These are phyloP conservation scores for Myiagra hebetior DNA, from an alignment of 2,113 vertebrate genomes.

Conservation along the genomic window DNA sequence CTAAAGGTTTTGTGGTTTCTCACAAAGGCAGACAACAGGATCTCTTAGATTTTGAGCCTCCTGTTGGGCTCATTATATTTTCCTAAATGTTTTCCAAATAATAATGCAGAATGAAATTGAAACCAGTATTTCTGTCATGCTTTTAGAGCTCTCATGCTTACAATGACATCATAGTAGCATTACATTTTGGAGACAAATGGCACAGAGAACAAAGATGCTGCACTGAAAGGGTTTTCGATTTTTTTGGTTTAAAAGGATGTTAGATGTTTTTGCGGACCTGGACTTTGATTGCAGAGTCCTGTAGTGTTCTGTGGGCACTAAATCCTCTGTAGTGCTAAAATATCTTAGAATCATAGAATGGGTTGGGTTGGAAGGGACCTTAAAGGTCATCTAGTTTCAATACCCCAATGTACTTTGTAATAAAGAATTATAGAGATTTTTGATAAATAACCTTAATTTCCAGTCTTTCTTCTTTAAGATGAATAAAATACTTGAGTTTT, in stretches of 20 bases:
- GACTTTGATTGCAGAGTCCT: background rate
- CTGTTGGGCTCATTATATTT: slow-evolving; percentile 4
- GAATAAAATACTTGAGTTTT: background rate
- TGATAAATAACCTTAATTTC: background rate
- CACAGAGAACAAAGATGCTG: background rate
- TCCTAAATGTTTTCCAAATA: background rate
- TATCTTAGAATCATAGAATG: background rate
- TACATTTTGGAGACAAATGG: background rate
- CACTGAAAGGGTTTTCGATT: background rate
- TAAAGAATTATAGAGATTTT: background rate
- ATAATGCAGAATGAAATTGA: background rate
- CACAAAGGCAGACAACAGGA: background rate
- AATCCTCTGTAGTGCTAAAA: background rate
- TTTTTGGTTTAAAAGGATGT: background rate
- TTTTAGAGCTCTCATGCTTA: background rate
- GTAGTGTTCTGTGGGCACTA: background rate
- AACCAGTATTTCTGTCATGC: background rate
- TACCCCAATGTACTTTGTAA: background rate
- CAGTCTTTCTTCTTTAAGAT: background rate
- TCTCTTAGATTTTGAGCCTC: background rate
- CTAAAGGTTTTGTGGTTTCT: background rate
- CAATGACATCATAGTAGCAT: background rate
- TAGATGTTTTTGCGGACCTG: background rate
- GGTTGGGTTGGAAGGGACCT: background rate
- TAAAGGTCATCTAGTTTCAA: background rate